These are phyloP conservation scores for Eptatretus atami DNA, from an alignment of 2,797 vertebrate genomes.

Conservation along the genomic window DNA sequence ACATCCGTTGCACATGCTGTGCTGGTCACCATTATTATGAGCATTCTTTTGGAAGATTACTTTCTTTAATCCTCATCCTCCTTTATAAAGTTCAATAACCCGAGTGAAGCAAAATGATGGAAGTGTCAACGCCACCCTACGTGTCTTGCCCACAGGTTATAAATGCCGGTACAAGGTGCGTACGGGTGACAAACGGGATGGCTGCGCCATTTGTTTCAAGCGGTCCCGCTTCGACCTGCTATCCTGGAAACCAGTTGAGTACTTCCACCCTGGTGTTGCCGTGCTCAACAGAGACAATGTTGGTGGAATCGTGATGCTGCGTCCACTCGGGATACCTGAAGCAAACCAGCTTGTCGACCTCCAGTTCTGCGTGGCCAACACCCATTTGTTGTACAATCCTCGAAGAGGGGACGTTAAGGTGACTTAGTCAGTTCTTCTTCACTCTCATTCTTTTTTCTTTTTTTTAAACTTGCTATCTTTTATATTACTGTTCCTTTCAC, in stretches of 20 bases:
- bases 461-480: not conserved
- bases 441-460: not conserved
- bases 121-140: not conserved
- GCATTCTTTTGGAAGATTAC: slow-evolving; percentile 8
- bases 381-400: slow-evolving; percentile 73
- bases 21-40: not conserved
- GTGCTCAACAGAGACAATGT: slow-evolving; percentile 73
- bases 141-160: slow-evolving; percentile 25
- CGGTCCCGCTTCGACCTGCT: slow-evolving; percentile 37
- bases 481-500: not conserved
- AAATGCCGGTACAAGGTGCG: slow-evolving; percentile 68
- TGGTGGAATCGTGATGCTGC: slow-evolving; percentile 45
- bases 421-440: not conserved
- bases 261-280: slow-evolving; percentile 29
- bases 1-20: too few relatives aligned
- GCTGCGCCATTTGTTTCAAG: slow-evolving; percentile 56
- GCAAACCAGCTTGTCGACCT: slow-evolving; percentile 4
- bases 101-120: too few relatives aligned
- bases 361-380: slow-evolving; percentile 49
- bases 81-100: not conserved
- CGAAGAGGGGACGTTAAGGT: slow-evolving; percentile 56
- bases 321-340: slow-evolving; percentile 15
- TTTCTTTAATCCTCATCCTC: slow-evolving; percentile 8
- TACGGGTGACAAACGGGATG: slow-evolving; percentile 62
- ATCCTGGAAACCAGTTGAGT: slow-evolving; percentile 46